phyloP scores from a whole-genome alignment of 2,888 invertebrate genomes.

The Aplocera efformata region DNA sequence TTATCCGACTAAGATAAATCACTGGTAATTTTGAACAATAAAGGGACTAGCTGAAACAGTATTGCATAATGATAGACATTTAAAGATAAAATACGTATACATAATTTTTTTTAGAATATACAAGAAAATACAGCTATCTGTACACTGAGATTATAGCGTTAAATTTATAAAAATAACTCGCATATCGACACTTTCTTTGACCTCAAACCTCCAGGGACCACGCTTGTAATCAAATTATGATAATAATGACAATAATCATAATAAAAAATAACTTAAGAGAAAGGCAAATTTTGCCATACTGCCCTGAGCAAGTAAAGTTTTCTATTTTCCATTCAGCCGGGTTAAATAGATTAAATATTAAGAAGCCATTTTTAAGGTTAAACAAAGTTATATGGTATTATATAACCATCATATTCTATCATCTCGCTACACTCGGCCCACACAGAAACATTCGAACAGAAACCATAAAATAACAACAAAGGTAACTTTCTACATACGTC shows the following conservation, averaged over 20 bases:
- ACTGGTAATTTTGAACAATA: slow-evolving; percentile 65
- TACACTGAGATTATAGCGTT: slow-evolving; percentile 67
- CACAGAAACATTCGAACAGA: slow-evolving; percentile 45
- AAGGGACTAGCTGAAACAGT: slow-evolving; percentile 65
- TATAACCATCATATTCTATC: not conserved
- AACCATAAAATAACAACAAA: slow-evolving; percentile 59
- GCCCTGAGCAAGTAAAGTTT: too few species aligned
- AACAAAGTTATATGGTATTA: too few species aligned
- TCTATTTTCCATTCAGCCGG: too few species aligned
- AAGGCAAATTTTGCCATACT: too few species aligned
- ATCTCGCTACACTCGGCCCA: slow-evolving; percentile 45
- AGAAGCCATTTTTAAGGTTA: too few species aligned
- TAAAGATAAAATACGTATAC: slow-evolving; percentile 56
- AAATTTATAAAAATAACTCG: slow-evolving; percentile 70
- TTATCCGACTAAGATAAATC: slow-evolving; percentile 45
- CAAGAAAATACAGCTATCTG: slow-evolving; percentile 55
- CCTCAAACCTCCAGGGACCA: slow-evolving; percentile 4
- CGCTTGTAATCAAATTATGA: too few species aligned
- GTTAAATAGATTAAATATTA: too few species aligned
- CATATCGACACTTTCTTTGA: slow-evolving; percentile 49
- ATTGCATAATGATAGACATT: slow-evolving; percentile 65
- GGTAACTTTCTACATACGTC: slow-evolving; percentile 64
- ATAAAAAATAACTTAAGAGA: too few species aligned
- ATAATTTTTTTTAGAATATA: slow-evolving; percentile 57
- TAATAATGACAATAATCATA: too few species aligned